Conservation (phyloP, 2,888 invertebrate genomes). For the Tinea trinotella region DNA sequence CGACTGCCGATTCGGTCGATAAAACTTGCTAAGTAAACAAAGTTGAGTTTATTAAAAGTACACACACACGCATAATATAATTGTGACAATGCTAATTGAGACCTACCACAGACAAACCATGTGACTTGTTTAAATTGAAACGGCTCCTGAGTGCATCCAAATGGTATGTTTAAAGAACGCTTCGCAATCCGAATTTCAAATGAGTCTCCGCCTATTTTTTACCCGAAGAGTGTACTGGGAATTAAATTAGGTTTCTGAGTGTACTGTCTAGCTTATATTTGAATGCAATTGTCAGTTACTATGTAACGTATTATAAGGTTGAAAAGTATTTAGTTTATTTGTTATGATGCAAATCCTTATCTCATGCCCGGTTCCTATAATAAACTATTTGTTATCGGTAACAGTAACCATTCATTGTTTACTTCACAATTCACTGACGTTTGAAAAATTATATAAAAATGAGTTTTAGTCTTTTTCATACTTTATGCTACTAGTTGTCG, state of each 20-base stretch:
- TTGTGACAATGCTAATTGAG: too few relatives aligned
- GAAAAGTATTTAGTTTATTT: background rate
- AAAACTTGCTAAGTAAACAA: too few relatives aligned
- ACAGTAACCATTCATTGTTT: too few relatives aligned
- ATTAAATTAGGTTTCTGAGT: constrained; percentile 61
- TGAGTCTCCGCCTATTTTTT: constrained; percentile 54
- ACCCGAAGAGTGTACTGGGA: constrained; percentile 28
- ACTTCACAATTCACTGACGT: too few relatives aligned
- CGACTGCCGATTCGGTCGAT: too few relatives aligned
- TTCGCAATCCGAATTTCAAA: constrained; percentile 62
- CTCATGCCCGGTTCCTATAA: too few relatives aligned
- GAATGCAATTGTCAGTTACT: background rate
- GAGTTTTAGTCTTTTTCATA: too few relatives aligned
- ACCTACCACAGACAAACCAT: background rate
- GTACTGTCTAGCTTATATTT: constrained; percentile 26
- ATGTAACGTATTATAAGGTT: constrained; percentile 20
- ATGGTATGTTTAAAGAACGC: constrained; percentile 32
- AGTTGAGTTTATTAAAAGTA: too few relatives aligned
- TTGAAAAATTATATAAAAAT: constrained; percentile 24
- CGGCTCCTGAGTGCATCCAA: constrained; percentile 40
- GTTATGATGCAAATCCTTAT: constrained; percentile 23
- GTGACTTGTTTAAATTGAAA: constrained; percentile 4
- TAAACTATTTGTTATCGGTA: too few relatives aligned
- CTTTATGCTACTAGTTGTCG: too few relatives aligned
- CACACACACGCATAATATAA: too few relatives aligned